These are phyloP conservation scores for Notolabrus celidotus DNA, from an alignment of 2,797 vertebrate species.

Conservation along the genomic window DNA sequence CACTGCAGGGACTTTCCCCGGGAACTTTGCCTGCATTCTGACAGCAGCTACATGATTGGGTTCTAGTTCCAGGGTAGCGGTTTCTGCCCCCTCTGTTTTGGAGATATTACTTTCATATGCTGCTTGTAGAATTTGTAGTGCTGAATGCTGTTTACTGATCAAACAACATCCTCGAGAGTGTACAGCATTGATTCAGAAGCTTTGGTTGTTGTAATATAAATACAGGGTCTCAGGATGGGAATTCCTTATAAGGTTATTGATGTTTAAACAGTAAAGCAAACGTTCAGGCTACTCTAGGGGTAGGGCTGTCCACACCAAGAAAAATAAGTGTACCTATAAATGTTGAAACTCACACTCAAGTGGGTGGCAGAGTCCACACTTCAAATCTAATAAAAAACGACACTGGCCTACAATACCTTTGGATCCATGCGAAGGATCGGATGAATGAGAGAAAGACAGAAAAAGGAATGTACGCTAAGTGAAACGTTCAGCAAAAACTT, in stretches of 20 bases:
- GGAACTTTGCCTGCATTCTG: not conserved
- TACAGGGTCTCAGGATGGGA: conserved; percentile 12
- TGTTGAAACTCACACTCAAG: not conserved
- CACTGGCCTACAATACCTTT: too few species aligned
- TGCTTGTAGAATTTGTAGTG: conserved; percentile 13
- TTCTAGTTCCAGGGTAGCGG: conserved; percentile 9
- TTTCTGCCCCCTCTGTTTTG: not conserved
- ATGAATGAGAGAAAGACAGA: not conserved
- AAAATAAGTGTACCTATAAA: not conserved
- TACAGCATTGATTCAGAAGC: conserved; percentile 27
- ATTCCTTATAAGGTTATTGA: conserved; percentile 29
- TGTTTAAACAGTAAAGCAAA: conserved; percentile 3
- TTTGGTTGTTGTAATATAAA: conserved; percentile 29
- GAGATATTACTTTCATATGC: not conserved
- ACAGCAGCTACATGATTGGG: not conserved
- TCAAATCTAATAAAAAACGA: not conserved
- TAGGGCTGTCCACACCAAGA: not conserved
- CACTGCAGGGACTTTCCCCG: conserved; percentile 2
- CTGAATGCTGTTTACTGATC: conserved; percentile 19
- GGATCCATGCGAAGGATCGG: not conserved
- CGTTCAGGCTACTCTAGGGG: conserved; percentile 1
- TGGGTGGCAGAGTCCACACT: not conserved
- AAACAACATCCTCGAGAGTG: conserved; percentile 24
- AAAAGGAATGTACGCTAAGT: not conserved
- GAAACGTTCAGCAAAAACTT: not conserved